These are phyloP conservation scores for Falco punctatus DNA, from an alignment of 2,113 vertebrate species.

Conservation along the genomic window DNA sequence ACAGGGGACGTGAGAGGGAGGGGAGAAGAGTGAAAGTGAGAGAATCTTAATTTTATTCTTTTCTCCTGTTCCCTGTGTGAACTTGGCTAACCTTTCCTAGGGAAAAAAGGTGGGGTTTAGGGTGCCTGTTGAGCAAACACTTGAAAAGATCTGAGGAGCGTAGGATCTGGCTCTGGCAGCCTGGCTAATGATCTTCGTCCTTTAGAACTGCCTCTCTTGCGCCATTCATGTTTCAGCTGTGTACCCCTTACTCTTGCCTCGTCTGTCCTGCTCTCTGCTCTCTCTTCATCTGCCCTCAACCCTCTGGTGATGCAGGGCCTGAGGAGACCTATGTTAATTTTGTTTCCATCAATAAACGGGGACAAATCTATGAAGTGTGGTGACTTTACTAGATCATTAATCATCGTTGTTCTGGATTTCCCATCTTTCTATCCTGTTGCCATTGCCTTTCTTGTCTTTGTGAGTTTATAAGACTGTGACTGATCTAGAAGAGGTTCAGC, in stretches of 20 bases:
- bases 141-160: background rate
- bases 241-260: background rate
- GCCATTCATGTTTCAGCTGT: accelerated
- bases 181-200: background rate
- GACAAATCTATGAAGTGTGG: background rate
- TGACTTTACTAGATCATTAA: background rate
- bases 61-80: background rate
- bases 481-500: background rate
- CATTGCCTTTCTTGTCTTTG: background rate
- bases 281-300: background rate
- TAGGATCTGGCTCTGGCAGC: background rate
- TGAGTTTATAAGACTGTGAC: background rate
- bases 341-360: background rate
- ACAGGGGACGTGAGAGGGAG: background rate
- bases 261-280: background rate
- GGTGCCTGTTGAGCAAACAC: background rate
- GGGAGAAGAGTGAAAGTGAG: background rate
- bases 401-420: background rate
- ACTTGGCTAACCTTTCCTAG: background rate
- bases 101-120: background rate
- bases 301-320: background rate
- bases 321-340: background rate
- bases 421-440: background rate
- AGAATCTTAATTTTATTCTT: background rate
- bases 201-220: background rate